Percentiles rank a stretch among this genome's conserved stretches.
Evolutionary conservation across 2,113 vertebrate genomes (phyloP).

Genomic region (Bungarus multicinctus): DNA sequence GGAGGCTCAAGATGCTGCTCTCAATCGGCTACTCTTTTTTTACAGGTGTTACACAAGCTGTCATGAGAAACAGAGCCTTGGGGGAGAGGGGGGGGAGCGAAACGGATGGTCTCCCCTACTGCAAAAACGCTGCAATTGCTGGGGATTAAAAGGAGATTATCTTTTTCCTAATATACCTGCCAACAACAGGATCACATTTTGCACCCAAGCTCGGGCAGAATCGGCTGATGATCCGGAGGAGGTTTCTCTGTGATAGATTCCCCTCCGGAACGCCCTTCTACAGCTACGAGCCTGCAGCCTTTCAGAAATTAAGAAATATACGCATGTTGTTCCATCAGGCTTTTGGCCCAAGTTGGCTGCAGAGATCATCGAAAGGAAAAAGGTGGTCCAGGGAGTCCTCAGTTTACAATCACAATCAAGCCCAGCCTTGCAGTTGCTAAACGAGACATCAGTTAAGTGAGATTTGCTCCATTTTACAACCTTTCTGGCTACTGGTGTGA

Average conservation of each 20-base stretch:
- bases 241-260: not conserved
- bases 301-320: not conserved
- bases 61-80: not conserved
- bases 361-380: not conserved
- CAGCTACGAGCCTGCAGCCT: not conserved
- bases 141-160: not conserved
- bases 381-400: not conserved
- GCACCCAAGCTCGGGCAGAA: not conserved
- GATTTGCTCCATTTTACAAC: not conserved
- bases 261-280: fast-evolving
- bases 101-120: not conserved
- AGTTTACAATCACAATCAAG: not conserved
- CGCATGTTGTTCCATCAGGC: not conserved
- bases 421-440: not conserved
- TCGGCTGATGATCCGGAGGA: not conserved
- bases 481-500: not conserved
- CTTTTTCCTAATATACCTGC: not conserved
- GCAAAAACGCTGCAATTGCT: not conserved
- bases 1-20: not conserved
- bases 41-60: not conserved
- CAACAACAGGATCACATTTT: not conserved
- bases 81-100: not conserved
- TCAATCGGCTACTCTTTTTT: not conserved
- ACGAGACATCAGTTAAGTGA: not conserved
- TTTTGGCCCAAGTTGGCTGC: not conserved